phyloP scores from a whole-genome alignment of 2,888 invertebrate genomes.

The Cybosia mesomella region DNA sequence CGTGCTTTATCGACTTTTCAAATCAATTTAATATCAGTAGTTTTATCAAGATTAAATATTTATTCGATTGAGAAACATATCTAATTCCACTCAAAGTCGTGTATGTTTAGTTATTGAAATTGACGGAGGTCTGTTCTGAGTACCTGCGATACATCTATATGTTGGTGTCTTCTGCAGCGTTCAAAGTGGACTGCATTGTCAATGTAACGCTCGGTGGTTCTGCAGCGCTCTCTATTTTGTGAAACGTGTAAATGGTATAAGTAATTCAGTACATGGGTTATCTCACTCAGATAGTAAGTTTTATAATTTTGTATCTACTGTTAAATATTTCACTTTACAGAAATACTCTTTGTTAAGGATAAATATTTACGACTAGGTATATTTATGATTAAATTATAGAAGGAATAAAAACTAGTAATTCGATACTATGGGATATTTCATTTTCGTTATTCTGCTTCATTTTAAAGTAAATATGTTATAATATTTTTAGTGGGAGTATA shows the following conservation, averaged over 20 bases:
- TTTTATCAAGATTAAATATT: too few relatives aligned
- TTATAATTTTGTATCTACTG: constrained; percentile 2
- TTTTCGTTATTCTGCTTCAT: not conserved
- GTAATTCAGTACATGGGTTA: not conserved
- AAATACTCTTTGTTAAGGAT: not conserved
- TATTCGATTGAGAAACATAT: too few relatives aligned
- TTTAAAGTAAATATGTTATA: not conserved
- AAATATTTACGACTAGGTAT: not conserved
- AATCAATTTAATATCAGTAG: too few relatives aligned
- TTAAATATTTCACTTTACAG: not conserved
- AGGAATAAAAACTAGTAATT: not conserved
- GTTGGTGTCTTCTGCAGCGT: not conserved
- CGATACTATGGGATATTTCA: not conserved
- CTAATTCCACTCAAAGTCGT: too few relatives aligned
- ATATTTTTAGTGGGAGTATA: too few relatives aligned
- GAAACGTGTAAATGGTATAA: constrained; percentile 1
- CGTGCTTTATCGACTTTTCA: too few relatives aligned
- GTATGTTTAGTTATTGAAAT: not conserved
- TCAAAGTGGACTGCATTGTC: not conserved
- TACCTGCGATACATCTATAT: not conserved
- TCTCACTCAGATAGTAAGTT: not conserved
- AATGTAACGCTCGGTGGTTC: not conserved
- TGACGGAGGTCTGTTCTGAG: not conserved
- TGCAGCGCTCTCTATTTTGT: constrained; percentile 2
- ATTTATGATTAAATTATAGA: not conserved